phyloP scores from a whole-genome alignment of 2,888 invertebrate genomes.

The Eupithecia insigniata region DNA sequence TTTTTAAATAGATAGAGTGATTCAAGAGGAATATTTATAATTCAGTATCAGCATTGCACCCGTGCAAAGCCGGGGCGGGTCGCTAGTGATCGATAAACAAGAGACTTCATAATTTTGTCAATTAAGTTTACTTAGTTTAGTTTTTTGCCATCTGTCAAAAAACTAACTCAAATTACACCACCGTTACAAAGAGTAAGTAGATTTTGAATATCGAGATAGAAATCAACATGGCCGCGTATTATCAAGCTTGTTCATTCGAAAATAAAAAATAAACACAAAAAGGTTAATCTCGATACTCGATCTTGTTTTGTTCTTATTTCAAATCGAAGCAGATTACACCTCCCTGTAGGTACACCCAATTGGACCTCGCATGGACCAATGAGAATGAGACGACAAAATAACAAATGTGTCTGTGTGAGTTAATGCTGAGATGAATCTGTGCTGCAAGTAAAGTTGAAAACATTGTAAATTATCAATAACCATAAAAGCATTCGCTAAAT shows the following conservation, averaged over 20 bases:
- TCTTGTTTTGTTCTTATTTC: conserved; percentile 1
- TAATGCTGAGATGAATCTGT: conserved; percentile 36
- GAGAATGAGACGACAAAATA: conserved; percentile 32
- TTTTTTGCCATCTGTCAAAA: too few species aligned
- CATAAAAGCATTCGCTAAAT: not conserved
- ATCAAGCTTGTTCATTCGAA: not conserved
- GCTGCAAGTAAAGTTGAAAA: conserved; percentile 21
- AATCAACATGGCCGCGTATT: not conserved
- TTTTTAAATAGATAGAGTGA: too few species aligned
- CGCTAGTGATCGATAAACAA: too few species aligned
- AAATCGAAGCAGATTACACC: conserved; percentile 20
- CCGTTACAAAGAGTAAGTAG: not conserved
- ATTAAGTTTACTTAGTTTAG: too few species aligned
- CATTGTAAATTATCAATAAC: not conserved
- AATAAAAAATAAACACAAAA: not conserved
- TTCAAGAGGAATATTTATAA: too few species aligned
- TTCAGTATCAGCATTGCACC: too few species aligned
- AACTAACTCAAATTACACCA: too few species aligned
- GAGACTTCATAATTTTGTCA: too few species aligned
- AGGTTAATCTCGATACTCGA: conserved; percentile 4
- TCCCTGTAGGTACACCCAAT: conserved; percentile 43
- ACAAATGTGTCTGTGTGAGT: conserved; percentile 23
- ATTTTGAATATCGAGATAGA: too few species aligned
- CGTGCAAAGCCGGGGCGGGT: too few species aligned
- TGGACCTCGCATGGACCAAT: conserved; percentile 33